phyloP scores from a whole-genome alignment of 2,113 vertebrate genomes.

The Eudyptes chrysolophus region DNA sequence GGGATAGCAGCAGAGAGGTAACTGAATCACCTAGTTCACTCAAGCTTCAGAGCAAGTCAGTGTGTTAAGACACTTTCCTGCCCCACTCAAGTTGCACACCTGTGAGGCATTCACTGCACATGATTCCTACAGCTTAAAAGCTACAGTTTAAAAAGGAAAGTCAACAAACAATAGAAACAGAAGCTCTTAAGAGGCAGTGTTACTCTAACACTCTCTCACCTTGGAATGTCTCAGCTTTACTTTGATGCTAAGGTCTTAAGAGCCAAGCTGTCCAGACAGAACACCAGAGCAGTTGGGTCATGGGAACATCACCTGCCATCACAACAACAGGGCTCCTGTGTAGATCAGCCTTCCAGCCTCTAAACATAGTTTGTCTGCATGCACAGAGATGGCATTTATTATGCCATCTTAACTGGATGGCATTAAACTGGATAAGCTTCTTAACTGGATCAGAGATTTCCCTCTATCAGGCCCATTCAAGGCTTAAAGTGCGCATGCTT shows the following conservation, averaged over 20 bases:
- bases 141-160: background rate
- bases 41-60: background rate
- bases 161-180: background rate
- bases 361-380: background rate
- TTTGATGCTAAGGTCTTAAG: background rate
- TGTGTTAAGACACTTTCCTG: background rate
- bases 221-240: background rate
- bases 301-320: background rate
- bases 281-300: background rate
- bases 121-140: background rate
- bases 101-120: background rate
- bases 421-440: background rate
- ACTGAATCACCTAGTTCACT: background rate
- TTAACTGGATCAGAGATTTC: background rate
- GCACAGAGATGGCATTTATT: background rate
- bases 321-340: rapidly evolving
- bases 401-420: no score
- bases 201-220: background rate
- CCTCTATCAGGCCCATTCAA: background rate
- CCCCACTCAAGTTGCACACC: background rate
- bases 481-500: background rate
- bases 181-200: background rate
- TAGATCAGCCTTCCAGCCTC: background rate
- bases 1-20: background rate
- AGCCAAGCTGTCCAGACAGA: background rate